These are phyloP conservation scores for Epsilonema sp. DNA, from an alignment of 2,888 invertebrate genomes.

Conservation along the genomic window DNA sequence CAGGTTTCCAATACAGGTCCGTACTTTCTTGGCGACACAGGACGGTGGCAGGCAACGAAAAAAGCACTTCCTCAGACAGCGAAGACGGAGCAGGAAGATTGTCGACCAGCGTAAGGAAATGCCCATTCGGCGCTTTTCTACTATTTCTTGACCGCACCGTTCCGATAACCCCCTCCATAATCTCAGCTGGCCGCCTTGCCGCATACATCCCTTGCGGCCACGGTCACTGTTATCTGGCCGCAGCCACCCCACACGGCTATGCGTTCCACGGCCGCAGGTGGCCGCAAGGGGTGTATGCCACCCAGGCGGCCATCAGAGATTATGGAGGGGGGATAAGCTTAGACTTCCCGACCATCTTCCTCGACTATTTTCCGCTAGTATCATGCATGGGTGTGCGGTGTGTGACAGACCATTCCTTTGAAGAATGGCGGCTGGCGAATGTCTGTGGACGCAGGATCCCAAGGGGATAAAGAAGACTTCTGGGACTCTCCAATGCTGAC, in stretches of 20 bases:
- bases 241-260: too few species aligned
- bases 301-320: constrained; percentile 24
- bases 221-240: too few species aligned
- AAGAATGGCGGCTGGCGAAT: constrained; percentile 93
- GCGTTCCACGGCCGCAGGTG: too few species aligned
- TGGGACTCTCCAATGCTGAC: constrained; percentile 58
- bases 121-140: background rate
- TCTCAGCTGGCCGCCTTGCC: too few species aligned
- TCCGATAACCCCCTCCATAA: too few species aligned
- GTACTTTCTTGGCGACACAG: too few species aligned
- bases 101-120: background rate
- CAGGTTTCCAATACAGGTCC: too few species aligned
- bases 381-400: background rate
- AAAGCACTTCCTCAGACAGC: too few species aligned
- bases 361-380: background rate
- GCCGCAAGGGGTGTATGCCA: constrained; percentile 44
- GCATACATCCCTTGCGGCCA: too few species aligned
- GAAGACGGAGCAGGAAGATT: background rate
- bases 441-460: constrained; percentile 74
- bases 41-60: too few species aligned
- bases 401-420: constrained; percentile 47
- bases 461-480: constrained; percentile 66
- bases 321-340: background rate
- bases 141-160: too few species aligned
- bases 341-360: too few species aligned